phyloP scores from a whole-genome alignment of 2,797 vertebrate genomes.

The Karalla daura region DNA sequence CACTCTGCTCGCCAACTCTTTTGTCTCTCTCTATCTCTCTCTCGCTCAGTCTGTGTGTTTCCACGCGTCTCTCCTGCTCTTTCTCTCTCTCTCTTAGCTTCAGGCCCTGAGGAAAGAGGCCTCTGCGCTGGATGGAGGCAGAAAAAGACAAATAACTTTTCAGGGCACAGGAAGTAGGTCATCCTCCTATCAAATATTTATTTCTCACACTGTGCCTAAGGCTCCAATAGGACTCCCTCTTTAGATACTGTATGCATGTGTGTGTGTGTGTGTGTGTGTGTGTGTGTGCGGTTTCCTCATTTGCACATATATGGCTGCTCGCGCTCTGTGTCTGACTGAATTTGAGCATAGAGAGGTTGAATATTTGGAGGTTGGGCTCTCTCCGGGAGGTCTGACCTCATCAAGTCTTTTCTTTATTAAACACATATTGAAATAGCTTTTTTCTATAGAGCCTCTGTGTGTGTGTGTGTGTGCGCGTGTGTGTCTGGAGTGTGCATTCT shows the following conservation, averaged over 20 bases:
- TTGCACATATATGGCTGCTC: slow-evolving; percentile 43
- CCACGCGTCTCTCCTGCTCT: slow-evolving; percentile 9
- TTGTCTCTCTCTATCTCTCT: slow-evolving; percentile 3
- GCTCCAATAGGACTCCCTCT: slow-evolving; percentile 68
- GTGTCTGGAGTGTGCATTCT: background rate
- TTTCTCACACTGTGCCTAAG: slow-evolving; percentile 68
- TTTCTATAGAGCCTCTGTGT: background rate
- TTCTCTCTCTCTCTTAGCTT: slow-evolving; percentile 13
- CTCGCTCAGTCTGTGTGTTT: background rate
- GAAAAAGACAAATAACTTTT: slow-evolving; percentile 82
- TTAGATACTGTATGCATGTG: slow-evolving; percentile 26
- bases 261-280: slow-evolving; percentile 19
- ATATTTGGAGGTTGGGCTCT: slow-evolving; percentile 39
- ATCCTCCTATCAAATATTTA: slow-evolving; percentile 82
- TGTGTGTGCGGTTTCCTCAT: slow-evolving; percentile 42
- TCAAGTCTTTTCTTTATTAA: slow-evolving; percentile 22
- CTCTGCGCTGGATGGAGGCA: slow-evolving; percentile 53
- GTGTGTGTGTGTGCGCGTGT: too few species aligned
- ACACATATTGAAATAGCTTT: slow-evolving; percentile 35
- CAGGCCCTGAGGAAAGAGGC: slow-evolving; percentile 51
- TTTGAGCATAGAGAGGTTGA: slow-evolving; percentile 25
- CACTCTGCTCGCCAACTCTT: slow-evolving; percentile 19
- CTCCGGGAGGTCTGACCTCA: slow-evolving; percentile 16
- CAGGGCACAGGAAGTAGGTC: slow-evolving; percentile 79
- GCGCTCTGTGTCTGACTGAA: slow-evolving; percentile 22